Conservation (phyloP, 2,888 invertebrate genomes). For the Priocnemis perturbator region DNA sequence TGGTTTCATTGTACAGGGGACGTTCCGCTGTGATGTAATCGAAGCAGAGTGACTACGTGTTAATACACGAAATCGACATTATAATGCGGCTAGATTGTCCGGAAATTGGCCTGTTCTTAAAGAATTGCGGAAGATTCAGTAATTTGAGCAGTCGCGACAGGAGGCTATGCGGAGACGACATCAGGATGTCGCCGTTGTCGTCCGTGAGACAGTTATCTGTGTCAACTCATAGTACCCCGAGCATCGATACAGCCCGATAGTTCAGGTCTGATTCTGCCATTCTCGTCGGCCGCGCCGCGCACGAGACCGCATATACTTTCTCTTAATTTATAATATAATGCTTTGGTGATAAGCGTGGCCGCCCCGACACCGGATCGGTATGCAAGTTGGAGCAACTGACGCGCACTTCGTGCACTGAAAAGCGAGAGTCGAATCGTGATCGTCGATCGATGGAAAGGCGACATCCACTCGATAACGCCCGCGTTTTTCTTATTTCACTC, state of each 20-base stretch:
- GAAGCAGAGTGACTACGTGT: too few species aligned
- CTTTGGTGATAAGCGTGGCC: conserved; percentile 43
- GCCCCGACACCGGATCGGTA: conserved; percentile 13
- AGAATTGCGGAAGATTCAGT: too few species aligned
- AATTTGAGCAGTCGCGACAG: too few species aligned
- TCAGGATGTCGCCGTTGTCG: conserved; percentile 12
- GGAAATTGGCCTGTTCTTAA: too few species aligned
- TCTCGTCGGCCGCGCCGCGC: conserved; percentile 31
- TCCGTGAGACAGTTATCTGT: conserved; percentile 43
- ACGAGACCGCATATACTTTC: conserved; percentile 57
- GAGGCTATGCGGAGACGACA: too few species aligned
- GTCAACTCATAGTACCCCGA: conserved; percentile 58
- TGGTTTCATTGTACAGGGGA: too few species aligned
- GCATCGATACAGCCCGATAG: conserved; percentile 66
- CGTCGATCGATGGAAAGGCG: too few species aligned
- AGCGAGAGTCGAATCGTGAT: background rate
- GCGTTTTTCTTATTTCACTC: too few species aligned
- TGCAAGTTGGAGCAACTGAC: conserved; percentile 15
- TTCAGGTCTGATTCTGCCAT: conserved; percentile 67
- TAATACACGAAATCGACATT: too few species aligned
- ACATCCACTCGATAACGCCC: too few species aligned
- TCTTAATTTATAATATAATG: conserved; percentile 61
- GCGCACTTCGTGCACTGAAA: background rate
- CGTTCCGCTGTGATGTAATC: too few species aligned
- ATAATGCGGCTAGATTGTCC: too few species aligned